Conservation (phyloP, 2,888 invertebrate species). For the Doris montereyensis region DNA sequence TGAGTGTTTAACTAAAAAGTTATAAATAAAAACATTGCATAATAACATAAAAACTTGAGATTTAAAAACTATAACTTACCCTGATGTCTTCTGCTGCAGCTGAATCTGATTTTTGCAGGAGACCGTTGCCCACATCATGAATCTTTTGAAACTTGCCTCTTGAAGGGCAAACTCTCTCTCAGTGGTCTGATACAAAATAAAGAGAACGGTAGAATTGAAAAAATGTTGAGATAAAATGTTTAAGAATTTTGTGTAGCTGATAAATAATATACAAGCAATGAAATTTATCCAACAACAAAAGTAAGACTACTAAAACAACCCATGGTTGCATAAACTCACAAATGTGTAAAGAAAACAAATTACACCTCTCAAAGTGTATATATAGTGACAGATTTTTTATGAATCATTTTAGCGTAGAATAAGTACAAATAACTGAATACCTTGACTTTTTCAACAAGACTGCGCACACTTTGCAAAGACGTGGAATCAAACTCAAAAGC, state of each 20-base stretch:
- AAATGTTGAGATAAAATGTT: no score
- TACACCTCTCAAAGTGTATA: no score
- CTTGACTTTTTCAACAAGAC: constrained; percentile 60
- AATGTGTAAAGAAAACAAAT: no score
- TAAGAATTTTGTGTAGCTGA: no score
- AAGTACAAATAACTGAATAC: no score
- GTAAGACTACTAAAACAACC: no score
- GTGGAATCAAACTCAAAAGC: constrained; percentile 58
- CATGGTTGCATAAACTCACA: no score
- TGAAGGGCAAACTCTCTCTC: constrained; percentile 61
- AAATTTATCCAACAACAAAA: no score
- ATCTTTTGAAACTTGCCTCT: constrained; percentile 63
- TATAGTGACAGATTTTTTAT: no score
- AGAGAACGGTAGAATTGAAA: no score
- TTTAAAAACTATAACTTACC: constrained; percentile 45
- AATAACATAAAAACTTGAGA: background rate
- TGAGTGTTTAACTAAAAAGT: background rate
- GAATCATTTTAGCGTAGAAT: no score
- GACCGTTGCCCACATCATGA: constrained; percentile 56
- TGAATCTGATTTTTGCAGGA: constrained; percentile 59
- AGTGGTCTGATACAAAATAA: constrained; percentile 55
- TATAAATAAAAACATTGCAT: background rate
- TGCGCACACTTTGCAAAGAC: constrained; percentile 62
- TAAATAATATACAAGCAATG: no score
- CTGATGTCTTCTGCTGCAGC: constrained; percentile 53